Base-by-base conservation (phyloP, 2,113 vertebrate genomes). In the Nerophis ophidion region DNA sequence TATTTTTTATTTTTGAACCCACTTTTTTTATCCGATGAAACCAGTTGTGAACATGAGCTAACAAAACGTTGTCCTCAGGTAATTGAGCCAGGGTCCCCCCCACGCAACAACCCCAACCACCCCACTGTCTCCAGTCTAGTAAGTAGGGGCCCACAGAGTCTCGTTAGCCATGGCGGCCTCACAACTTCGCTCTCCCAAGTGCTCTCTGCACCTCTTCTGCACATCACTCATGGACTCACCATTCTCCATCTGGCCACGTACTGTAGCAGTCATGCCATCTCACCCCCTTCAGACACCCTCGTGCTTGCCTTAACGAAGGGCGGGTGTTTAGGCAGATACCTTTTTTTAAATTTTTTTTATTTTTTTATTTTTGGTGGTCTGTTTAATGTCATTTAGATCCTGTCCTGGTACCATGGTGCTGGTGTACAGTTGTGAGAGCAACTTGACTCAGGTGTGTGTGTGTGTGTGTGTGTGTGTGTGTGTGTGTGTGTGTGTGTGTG, bases 91-190 rank as follows among this genome's bases (percentile, higher is more conserved):
- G 86, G 83, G 83, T 82, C 79, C 81, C 86, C 84, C 86, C 82
- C 85, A 88, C 83, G 85, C 85, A 88, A 85, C 86, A 87, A 88
- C 86, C 86, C 86, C 81, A 86, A 88, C 83, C 81, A 88, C 86
- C 83, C 83, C 86, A 87, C 86, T 86, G 86, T 82, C 86, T 87
- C 71, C 86, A 88, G 85, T 87, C 86, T 88, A 88, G 86, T 88
- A 88, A 88, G 86, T 88, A 84, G 86, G 86, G 86, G 74, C 78
- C 86, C 85, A 86, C 81, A 84, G 83, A 88, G 83, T 86, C 75
- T 84, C 60, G 79, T 82, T 84, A 84, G 86, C 83, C 86, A 86
- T 75, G 81, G 83, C 81, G 85, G 84, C 84, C 84, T 86, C 84
- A 88, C 86, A 82, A 87, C 82, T 83, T 79, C 77, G 82, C 76